Conservation (phyloP, 2,113 vertebrate genomes). For the human region DNA sequence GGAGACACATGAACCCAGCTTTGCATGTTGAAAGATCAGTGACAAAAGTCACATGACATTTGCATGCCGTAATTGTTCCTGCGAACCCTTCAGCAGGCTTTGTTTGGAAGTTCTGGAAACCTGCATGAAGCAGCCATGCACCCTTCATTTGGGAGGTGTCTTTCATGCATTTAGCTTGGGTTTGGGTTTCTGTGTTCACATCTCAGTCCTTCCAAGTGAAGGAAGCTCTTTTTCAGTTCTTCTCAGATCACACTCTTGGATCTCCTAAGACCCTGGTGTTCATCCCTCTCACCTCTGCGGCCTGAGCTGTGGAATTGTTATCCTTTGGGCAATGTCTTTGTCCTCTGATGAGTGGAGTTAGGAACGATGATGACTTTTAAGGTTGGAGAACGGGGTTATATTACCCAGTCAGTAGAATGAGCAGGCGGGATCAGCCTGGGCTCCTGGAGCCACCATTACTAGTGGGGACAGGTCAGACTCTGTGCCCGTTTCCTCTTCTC, state of each 20-base stretch:
- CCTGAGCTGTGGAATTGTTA: neutral
- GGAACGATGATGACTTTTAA: neutral
- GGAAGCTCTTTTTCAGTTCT: neutral
- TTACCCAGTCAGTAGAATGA: neutral
- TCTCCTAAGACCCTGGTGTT: neutral
- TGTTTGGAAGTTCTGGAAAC: conserved; percentile 67
- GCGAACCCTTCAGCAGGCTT: conserved; percentile 56
- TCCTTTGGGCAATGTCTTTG: neutral
- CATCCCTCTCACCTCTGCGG: fast-evolving
- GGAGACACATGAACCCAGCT: conserved; percentile 80
- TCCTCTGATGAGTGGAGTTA: neutral
- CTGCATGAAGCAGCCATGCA: neutral
- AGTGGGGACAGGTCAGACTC: no score
- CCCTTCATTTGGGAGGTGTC: conserved; percentile 3
- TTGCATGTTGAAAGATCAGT: conserved; percentile 82
- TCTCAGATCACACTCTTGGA: neutral
- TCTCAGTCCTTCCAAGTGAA: neutral
- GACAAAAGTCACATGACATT: conserved; percentile 77
- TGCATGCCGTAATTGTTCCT: conserved; percentile 73
- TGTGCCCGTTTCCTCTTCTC: neutral
- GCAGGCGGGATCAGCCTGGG: fast-evolving
- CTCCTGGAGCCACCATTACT: neutral
- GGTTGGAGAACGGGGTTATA: neutral
- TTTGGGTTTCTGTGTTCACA: neutral
- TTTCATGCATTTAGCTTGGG: neutral